Conservation (phyloP, 2,888 invertebrate species). For the Ptychoptera contaminata region DNA sequence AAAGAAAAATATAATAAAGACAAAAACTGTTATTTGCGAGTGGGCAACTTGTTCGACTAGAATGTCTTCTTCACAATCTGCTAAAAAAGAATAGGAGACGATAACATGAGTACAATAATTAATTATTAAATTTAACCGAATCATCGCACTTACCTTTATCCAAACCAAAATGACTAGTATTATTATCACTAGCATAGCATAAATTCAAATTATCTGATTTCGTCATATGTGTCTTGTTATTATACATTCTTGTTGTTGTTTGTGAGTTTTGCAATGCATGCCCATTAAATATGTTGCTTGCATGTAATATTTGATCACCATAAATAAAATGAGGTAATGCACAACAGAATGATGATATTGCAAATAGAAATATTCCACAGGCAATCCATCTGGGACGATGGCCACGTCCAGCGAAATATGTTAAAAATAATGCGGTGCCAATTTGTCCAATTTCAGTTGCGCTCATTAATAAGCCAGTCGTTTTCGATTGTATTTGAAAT, state of each 20-base stretch:
- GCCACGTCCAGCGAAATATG: conserved; percentile 81
- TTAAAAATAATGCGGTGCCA: conserved; percentile 70
- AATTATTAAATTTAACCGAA: too few relatives aligned
- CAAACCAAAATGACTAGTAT: neutral
- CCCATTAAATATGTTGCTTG: conserved; percentile 19
- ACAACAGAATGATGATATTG: conserved; percentile 71
- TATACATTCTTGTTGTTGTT: neutral
- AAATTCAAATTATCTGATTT: conserved; percentile 21
- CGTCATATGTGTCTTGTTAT: neutral
- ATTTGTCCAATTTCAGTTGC: conserved; percentile 90
- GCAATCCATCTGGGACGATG: conserved; percentile 90
- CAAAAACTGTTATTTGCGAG: conserved; percentile 61
- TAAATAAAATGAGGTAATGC: conserved; percentile 78
- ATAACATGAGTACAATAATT: too few relatives aligned
- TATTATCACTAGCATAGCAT: conserved; percentile 19
- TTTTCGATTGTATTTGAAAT: conserved; percentile 81
- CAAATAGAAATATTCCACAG: conserved; percentile 55
- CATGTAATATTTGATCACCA: conserved; percentile 48
- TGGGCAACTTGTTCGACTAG: conserved; percentile 50
- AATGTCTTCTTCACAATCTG: conserved; percentile 42
- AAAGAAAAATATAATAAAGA: conserved; percentile 75
- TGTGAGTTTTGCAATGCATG: conserved; percentile 2
- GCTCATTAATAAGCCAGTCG: conserved; percentile 76
- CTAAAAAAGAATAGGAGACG: too few relatives aligned
- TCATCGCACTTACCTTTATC: neutral